These are phyloP conservation scores for Onychomys torridus DNA, from an alignment of 2,797 vertebrate species.

Conservation along the genomic window DNA sequence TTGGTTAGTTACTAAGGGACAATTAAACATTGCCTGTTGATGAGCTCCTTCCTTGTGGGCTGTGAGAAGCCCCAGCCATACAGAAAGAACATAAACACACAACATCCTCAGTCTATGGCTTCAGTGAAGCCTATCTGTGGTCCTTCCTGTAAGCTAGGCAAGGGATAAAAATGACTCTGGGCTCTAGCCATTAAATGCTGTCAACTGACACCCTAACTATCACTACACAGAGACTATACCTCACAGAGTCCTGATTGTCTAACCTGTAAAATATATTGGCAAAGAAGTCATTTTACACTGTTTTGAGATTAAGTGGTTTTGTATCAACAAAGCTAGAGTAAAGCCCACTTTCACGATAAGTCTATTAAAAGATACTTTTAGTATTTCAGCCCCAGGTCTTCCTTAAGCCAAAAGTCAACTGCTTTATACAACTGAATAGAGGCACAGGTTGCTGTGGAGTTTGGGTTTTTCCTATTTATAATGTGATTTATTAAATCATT, in stretches of 20 bases:
- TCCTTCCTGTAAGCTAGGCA: not conserved
- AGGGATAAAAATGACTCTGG: not conserved
- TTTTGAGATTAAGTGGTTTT: not conserved
- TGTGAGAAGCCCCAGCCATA: not conserved
- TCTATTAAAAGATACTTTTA: not conserved
- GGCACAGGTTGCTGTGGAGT: not conserved
- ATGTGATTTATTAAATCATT: conserved; percentile 36
- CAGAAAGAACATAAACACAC: accelerated
- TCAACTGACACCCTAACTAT: not conserved
- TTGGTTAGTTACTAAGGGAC: not conserved
- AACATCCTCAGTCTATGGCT: not conserved
- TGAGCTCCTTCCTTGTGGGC: not conserved
- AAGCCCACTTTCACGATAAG: not conserved
- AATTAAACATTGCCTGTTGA: not conserved
- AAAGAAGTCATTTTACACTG: not conserved
- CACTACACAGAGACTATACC: not conserved
- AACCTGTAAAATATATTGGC: conserved; percentile 7
- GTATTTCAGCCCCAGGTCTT: not conserved
- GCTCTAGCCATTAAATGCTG: not conserved
- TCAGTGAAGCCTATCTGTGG: not conserved
- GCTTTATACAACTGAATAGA: not conserved
- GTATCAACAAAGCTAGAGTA: not conserved
- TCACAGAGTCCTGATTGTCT: not conserved
- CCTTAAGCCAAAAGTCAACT: conserved; percentile 32
- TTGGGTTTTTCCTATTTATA: not conserved